Base-by-base conservation (phyloP, 2,888 invertebrate species). In the Alsophila aescularia region DNA sequence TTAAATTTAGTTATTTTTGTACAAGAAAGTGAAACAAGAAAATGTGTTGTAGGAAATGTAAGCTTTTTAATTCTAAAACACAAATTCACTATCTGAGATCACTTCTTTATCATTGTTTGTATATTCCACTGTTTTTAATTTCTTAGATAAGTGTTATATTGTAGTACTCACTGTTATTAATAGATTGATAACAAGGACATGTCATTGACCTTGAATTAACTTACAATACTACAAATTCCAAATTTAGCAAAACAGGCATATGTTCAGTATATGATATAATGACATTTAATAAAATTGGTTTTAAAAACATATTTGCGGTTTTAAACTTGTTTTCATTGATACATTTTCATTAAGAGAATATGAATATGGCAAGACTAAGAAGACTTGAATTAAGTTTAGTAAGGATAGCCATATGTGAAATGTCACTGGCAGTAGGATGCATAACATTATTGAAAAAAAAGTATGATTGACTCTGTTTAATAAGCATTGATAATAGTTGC, bases 111-210 rank as follows among this genome's bases (percentile, higher is more conserved):
- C 52, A 29, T 16, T 41, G 32, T 52, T 34, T 47, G 31, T 48
- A 36, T 53, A 48, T 42, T 34, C 24, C 39, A 15, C 9, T 53
- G 16, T 37, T 53, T 32, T 36, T 48, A 42, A 47, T 53, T 45
- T 16, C 32, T 14, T 12, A 34, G 40, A 37, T 40, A 53, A 13
- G 8, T 31, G 4, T 27, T 9, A 7, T 27, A 7, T 27, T 5
- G 18, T 24, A 6, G 12, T 21, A 36, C 18, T 45, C 15, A 29
- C 27, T 10, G 21, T 21, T 42, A 36, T 42, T 48, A 42, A 12
- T 53, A 47, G 24, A 35, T 5, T 34, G 16, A 27, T 27, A 24
- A 40, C 21, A 40, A 34, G 34, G 24, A 29, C 29, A 15, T 47
- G 18, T 27, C 35, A 40, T 40, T 40, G 13, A 40, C 40, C 40